A percentile compares a stretch with the other conserved stretches of the same genome.
Conservation (phyloP, 2,888 invertebrate species). For the Ophion ventricosus region DNA sequence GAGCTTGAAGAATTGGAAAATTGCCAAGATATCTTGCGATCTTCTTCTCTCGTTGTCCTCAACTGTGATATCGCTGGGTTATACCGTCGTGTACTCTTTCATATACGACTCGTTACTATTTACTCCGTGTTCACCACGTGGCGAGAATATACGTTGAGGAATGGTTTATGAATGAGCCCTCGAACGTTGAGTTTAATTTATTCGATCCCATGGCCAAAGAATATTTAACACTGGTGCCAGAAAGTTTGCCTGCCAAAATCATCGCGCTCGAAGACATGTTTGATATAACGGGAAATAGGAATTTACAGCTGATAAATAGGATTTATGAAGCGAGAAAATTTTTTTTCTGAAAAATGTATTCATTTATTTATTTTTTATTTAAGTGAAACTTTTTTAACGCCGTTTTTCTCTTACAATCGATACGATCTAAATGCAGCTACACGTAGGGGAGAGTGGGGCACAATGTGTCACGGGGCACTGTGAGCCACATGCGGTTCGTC, state of each 20-base stretch:
- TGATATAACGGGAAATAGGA: neutral
- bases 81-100: constrained; percentile 16
- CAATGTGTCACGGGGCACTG: too few relatives aligned
- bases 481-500: too few relatives aligned
- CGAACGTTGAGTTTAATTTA: constrained; percentile 53
- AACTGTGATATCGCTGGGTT: constrained; percentile 10
- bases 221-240: constrained; percentile 53
- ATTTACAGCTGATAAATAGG: neutral
- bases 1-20: constrained; percentile 59
- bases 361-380: neutral
- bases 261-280: constrained; percentile 7
- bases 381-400: too few relatives aligned
- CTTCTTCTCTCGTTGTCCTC: constrained; percentile 27
- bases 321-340: neutral
- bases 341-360: too few relatives aligned
- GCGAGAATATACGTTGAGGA: constrained; percentile 37
- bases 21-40: constrained; percentile 54
- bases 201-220: constrained; percentile 56
- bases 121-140: constrained; percentile 31
- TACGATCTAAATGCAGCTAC: too few relatives aligned
- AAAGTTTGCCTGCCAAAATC: constrained; percentile 21
- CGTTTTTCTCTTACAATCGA: too few relatives aligned
- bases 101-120: constrained; percentile 47
- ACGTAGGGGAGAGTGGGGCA: too few relatives aligned
- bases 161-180: constrained; percentile 58